Evolutionary conservation across 2,888 invertebrate genomes (phyloP).

Genomic region (Pristionchus exspectatus): DNA sequence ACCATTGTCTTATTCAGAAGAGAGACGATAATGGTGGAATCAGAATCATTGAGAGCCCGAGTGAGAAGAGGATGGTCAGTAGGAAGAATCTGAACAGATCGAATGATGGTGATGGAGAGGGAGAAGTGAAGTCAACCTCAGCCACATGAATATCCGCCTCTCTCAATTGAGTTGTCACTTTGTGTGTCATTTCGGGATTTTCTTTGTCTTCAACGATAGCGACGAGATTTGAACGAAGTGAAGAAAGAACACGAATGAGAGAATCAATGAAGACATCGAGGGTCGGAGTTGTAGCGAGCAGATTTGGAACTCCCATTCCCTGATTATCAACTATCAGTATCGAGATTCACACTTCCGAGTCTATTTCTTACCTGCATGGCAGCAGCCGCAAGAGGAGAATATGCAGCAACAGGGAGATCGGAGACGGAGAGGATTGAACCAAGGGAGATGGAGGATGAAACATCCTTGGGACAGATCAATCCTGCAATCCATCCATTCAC

Average conservation of each 20-base stretch:
- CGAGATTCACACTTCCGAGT: not conserved
- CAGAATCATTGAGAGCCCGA: constrained; percentile 70
- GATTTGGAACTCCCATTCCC: constrained; percentile 63
- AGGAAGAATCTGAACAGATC: constrained; percentile 58
- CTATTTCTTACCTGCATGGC: constrained; percentile 59
- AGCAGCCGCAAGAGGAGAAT: constrained; percentile 69
- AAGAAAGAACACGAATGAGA: constrained; percentile 64
- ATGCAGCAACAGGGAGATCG: constrained; percentile 73
- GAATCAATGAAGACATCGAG: constrained; percentile 70
- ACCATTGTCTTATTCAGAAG: constrained; percentile 62
- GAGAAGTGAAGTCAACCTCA: constrained; percentile 58
- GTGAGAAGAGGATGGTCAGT: constrained; percentile 69
- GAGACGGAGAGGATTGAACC: constrained; percentile 71
- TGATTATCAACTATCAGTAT: not conserved
- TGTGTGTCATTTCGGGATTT: constrained; percentile 58
- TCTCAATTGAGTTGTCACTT: constrained; percentile 66
- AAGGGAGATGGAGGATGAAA: constrained; percentile 68
- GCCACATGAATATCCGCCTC: constrained; percentile 70
- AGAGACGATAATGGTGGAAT: constrained; percentile 71
- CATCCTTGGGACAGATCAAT: constrained; percentile 75
- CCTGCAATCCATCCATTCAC: constrained; percentile 58
- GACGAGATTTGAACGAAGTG: constrained; percentile 71
- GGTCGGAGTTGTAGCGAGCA: constrained; percentile 72
- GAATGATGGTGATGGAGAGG: not conserved
- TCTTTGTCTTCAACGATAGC: constrained; percentile 72